These are phyloP conservation scores for Hemistola chrysoprasaria DNA, from an alignment of 2,888 invertebrate genomes.

Conservation along the genomic window DNA sequence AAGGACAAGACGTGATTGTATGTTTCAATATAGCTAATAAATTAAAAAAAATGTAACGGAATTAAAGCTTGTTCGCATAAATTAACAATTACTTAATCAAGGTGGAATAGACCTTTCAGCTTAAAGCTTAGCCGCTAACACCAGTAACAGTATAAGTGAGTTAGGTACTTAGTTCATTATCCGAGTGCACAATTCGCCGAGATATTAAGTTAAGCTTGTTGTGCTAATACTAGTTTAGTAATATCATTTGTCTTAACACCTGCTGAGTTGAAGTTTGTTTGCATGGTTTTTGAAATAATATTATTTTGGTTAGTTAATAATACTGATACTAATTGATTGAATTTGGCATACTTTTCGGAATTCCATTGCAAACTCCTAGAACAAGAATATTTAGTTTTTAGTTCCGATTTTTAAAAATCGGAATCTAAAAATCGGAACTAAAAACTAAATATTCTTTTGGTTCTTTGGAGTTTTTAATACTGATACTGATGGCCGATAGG, in stretches of 20 bases:
- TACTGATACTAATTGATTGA: too few species aligned
- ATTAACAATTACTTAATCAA: conserved; percentile 1
- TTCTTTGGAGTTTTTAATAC: too few species aligned
- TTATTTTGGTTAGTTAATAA: too few species aligned
- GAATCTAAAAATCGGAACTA: too few species aligned
- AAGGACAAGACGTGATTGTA: too few species aligned
- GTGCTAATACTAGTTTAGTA: conserved; percentile 23
- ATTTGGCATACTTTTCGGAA: too few species aligned
- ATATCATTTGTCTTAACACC: conserved; percentile 36
- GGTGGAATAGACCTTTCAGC: conserved; percentile 9
- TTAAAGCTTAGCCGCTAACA: conserved; percentile 37
- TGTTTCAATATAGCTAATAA: too few species aligned
- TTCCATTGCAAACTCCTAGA: too few species aligned
- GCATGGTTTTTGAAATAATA: neutral
- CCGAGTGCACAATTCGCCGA: conserved; percentile 44
- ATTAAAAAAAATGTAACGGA: neutral
- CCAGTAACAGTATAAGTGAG: conserved; percentile 37
- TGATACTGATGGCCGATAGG: too few species aligned
- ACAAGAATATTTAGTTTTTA: too few species aligned
- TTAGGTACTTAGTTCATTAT: conserved; percentile 45
- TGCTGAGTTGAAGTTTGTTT: conserved; percentile 11
- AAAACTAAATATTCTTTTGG: too few species aligned
- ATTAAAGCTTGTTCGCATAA: conserved; percentile 1
- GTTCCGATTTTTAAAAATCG: too few species aligned
- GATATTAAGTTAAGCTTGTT: conserved; percentile 39